Percentiles rank a stretch among this genome's conserved stretches.
Evolutionary conservation across 2,888 invertebrate species (phyloP).

Genomic region (Ganaspis brasiliensis): DNA sequence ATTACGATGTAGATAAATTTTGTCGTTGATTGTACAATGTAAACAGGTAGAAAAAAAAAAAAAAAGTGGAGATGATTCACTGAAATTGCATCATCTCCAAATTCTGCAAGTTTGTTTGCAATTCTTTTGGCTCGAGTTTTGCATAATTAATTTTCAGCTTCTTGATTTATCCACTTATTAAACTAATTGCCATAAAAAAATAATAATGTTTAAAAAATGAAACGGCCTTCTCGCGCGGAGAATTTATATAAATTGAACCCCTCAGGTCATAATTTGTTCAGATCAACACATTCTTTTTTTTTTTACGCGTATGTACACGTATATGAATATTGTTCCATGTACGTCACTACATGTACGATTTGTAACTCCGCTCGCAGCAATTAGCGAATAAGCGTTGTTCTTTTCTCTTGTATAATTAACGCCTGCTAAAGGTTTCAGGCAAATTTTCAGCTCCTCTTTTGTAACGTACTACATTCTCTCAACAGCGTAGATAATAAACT

Average conservation of each 20-base stretch:
- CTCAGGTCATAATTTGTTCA: slow-evolving; percentile 33
- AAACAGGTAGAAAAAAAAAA: not conserved
- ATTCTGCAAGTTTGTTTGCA: slow-evolving; percentile 9
- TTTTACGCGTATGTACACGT: not conserved
- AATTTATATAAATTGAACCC: slow-evolving; percentile 38
- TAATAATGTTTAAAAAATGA: slow-evolving; percentile 13
- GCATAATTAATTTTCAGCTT: slow-evolving; percentile 24
- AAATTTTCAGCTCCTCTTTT: slow-evolving; percentile 5
- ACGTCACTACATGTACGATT: slow-evolving; percentile 18
- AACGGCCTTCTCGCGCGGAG: slow-evolving; percentile 18
- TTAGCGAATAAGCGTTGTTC: slow-evolving; percentile 38
- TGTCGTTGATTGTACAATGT: not conserved
- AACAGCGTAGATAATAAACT: no score
- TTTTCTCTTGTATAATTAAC: slow-evolving; percentile 22
- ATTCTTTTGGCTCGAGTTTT: slow-evolving; percentile 4
- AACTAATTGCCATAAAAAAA: slow-evolving; percentile 35
- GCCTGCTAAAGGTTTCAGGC: slow-evolving; percentile 14
- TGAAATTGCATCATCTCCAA: slow-evolving; percentile 19
- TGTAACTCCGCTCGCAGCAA: slow-evolving; percentile 36
- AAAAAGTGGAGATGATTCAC: not conserved
- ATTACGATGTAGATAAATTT: not conserved
- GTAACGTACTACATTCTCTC: not conserved
- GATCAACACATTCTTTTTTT: slow-evolving; percentile 29
- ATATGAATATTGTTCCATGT: not conserved
- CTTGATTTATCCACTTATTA: slow-evolving; percentile 29